Conservation (phyloP, 2,113 vertebrate genomes). For the Aegithalos caudatus region DNA sequence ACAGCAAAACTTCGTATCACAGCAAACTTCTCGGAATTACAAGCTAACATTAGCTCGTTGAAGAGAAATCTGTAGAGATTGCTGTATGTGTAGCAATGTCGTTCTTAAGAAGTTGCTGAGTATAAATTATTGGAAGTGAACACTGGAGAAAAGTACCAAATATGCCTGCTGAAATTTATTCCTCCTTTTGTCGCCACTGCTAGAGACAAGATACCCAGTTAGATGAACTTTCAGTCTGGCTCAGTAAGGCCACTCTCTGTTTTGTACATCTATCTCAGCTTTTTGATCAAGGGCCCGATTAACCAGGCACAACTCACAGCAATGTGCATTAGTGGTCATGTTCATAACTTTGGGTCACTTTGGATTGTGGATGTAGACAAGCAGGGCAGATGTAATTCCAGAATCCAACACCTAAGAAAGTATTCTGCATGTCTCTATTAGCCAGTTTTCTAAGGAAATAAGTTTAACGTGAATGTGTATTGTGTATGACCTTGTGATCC, state of each 20-base stretch:
- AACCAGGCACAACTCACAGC: not conserved
- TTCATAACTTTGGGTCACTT: not conserved
- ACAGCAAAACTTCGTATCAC: not conserved
- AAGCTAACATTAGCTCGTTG: accelerated
- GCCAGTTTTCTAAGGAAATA: not conserved
- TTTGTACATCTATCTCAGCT: not conserved
- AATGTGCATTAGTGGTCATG: not conserved
- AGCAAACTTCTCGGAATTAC: not conserved
- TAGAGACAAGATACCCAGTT: not conserved
- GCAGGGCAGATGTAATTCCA: not conserved
- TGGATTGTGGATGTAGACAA: not conserved
- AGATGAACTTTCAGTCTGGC: not conserved
- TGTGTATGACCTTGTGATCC: not conserved
- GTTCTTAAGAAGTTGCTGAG: not conserved
- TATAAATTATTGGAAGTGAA: not conserved
- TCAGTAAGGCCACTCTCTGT: not conserved
- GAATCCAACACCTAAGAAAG: not conserved
- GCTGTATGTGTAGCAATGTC: not conserved
- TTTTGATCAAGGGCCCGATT: not conserved
- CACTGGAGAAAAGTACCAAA: not conserved
- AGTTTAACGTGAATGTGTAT: not conserved
- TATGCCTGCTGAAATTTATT: not conserved
- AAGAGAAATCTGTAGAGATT: not conserved
- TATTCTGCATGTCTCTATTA: not conserved
- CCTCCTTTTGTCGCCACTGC: not conserved